Conservation (phyloP, 2,113 vertebrate genomes). For the Thinocorus orbignyianus region DNA sequence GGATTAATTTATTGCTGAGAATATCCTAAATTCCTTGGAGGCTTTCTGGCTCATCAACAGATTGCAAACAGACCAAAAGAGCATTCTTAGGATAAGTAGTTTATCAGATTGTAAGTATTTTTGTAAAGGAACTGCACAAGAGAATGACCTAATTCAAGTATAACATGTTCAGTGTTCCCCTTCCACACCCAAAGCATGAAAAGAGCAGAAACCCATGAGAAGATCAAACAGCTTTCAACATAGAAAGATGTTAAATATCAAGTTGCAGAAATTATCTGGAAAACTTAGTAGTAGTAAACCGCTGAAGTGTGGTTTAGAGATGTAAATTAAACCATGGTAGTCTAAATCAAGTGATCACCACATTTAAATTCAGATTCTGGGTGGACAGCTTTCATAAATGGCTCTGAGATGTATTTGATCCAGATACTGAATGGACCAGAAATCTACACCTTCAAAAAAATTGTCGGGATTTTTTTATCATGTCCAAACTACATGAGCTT, state of each 20-base stretch:
- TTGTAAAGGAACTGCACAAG: background rate
- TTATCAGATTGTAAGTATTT: constrained; percentile 15
- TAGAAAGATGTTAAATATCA: background rate
- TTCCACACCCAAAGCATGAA: background rate
- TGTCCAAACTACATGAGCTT: background rate
- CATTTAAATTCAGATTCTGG: background rate
- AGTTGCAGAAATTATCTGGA: background rate
- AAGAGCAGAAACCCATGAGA: background rate
- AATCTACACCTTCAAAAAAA: background rate
- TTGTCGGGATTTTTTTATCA: accelerated
- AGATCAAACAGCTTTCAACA: background rate
- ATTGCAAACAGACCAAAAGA: constrained; percentile 16
- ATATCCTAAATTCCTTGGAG: background rate
- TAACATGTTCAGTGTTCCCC: background rate
- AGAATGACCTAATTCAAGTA: background rate
- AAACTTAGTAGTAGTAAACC: background rate
- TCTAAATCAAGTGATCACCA: background rate
- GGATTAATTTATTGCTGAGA: background rate
- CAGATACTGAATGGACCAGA: background rate
- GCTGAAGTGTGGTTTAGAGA: background rate
- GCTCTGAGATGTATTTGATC: background rate
- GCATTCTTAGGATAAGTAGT: background rate
- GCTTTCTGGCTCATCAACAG: background rate
- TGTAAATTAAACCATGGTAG: background rate
- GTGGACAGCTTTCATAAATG: background rate